Conservation (phyloP, 2,797 vertebrate genomes). For the Tragelaphus eurycerus region DNA sequence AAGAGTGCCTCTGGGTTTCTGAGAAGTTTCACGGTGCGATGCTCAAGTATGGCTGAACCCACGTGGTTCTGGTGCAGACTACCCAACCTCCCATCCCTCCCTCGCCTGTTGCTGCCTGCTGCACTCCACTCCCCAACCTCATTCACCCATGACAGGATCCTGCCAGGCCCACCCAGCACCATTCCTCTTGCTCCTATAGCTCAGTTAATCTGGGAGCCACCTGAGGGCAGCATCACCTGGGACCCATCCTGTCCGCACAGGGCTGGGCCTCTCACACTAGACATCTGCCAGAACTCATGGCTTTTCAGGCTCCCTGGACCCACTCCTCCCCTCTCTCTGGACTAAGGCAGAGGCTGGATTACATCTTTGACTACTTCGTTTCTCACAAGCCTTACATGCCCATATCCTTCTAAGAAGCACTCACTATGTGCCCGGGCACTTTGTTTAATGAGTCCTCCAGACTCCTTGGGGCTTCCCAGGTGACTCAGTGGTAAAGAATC, state of each 20-base stretch:
- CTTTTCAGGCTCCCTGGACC: neutral
- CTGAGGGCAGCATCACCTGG: neutral
- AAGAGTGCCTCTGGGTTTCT: neutral
- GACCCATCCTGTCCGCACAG: neutral
- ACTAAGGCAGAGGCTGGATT: neutral
- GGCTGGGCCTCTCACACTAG: neutral
- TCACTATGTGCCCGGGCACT: neutral
- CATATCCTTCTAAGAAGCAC: no score
- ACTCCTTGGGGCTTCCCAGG: neutral
- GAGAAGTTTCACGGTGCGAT: neutral
- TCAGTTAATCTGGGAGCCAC: neutral
- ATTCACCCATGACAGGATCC: neutral
- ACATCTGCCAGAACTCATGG: neutral
- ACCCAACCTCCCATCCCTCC: neutral
- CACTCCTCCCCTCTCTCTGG: neutral
- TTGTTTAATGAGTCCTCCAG: neutral
- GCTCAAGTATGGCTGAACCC: neutral
- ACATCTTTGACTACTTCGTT: neutral
- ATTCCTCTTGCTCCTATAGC: rapidly evolving
- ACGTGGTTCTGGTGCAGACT: neutral
- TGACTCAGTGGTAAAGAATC: neutral
- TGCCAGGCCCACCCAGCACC: neutral
- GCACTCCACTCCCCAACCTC: rapidly evolving
- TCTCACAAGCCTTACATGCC: neutral
- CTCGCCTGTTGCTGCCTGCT: neutral